Conservation (phyloP, 2,888 invertebrate genomes). For the Encarsia formosa region DNA sequence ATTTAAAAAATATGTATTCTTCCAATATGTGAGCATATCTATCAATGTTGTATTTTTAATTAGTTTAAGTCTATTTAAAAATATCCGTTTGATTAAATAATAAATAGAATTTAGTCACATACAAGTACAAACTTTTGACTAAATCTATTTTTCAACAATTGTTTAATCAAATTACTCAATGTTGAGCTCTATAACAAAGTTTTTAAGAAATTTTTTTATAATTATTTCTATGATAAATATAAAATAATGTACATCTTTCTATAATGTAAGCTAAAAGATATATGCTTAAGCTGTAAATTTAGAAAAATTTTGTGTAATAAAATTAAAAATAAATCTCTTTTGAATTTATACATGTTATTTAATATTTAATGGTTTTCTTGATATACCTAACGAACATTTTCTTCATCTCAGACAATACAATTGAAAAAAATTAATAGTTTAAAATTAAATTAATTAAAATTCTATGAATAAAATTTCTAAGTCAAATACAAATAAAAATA, state of each 20-base stretch:
- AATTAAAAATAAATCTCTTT: conserved; percentile 19
- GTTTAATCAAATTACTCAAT: conserved; percentile 8
- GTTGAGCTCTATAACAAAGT: conserved; percentile 10
- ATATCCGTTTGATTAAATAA: conserved; percentile 12
- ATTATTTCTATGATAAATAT: conserved; percentile 20
- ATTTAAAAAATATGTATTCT: no score
- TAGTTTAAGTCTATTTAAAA: conserved; percentile 11
- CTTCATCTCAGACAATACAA: no score
- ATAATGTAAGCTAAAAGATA: conserved; percentile 16
- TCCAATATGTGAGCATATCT: background rate
- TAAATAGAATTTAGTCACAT: conserved; percentile 13
- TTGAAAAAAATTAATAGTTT: no score
- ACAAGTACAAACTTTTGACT: conserved; percentile 22
- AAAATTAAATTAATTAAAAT: no score
- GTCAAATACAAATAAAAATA: background rate
- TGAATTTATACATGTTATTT: conserved; percentile 4
- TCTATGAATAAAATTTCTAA: no score
- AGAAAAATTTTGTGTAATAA: conserved; percentile 14
- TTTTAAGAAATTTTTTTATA: conserved; percentile 18
- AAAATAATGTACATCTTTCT: conserved; percentile 10
- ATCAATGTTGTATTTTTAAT: conserved; percentile 13
- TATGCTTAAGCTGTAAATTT: conserved; percentile 18
- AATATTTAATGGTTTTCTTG: background rate
- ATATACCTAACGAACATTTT: no score
- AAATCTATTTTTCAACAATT: conserved; percentile 15